Conservation (phyloP, 2,888 invertebrate species). For the Thera obeliscata region DNA sequence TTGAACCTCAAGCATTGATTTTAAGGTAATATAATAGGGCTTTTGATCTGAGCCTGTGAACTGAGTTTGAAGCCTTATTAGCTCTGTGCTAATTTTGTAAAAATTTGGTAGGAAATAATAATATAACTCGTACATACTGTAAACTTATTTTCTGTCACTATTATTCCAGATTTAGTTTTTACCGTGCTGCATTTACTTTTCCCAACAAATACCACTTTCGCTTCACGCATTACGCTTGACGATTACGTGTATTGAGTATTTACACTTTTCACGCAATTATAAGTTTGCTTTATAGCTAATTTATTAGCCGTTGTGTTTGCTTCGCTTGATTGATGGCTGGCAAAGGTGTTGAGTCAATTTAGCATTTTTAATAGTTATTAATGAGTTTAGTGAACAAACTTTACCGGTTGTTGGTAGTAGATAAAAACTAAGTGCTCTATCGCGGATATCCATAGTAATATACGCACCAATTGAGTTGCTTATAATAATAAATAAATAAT, state of each 20-base stretch:
- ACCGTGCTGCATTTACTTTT: constrained; percentile 4
- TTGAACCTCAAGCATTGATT: too few species aligned
- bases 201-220: constrained; percentile 24
- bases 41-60: too few species aligned
- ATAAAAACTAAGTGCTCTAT: too few species aligned
- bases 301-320: not conserved
- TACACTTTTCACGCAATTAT: constrained; percentile 18
- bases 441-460: too few species aligned
- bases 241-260: constrained; percentile 27
- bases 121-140: not conserved
- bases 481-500: too few species aligned
- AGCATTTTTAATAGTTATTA: not conserved
- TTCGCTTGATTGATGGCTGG: not conserved
- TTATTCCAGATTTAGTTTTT: not conserved
- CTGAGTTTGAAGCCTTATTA: too few species aligned
- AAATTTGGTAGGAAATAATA: too few species aligned
- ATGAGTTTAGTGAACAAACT: not conserved
- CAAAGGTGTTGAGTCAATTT: not conserved
- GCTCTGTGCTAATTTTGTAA: too few species aligned
- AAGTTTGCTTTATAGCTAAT: not conserved
- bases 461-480: too few species aligned
- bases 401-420: not conserved
- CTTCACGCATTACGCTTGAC: constrained; percentile 25
- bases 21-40: too few species aligned
- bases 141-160: not conserved